Conservation (phyloP, 2,888 invertebrate genomes). For the Sympetrum striolatum region DNA sequence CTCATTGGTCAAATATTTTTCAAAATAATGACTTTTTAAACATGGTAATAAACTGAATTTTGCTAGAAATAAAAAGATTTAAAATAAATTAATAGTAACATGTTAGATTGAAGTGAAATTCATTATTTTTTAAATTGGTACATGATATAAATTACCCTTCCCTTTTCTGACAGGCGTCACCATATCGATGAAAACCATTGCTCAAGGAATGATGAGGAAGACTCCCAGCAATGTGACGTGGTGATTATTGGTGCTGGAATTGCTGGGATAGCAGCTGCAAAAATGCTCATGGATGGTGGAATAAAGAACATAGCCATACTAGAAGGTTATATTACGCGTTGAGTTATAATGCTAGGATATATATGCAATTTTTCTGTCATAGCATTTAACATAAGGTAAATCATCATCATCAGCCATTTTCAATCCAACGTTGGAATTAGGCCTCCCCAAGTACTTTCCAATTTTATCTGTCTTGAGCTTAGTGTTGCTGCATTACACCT, state of each 20-base stretch:
- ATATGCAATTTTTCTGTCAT: not conserved
- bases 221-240: conserved; percentile 55
- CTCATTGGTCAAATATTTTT: too few species aligned
- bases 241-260: conserved; percentile 69
- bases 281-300: conserved; percentile 59
- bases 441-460: too few species aligned
- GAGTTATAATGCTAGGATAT: conserved; percentile 4
- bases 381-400: not conserved
- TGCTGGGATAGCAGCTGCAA: conserved; percentile 67
- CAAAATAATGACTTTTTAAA: too few species aligned
- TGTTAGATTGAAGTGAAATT: too few species aligned
- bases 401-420: too few species aligned
- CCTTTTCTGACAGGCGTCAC: conserved; percentile 33
- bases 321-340: conserved; percentile 59
- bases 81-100: too few species aligned
- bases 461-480: too few species aligned
- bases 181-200: conserved; percentile 45
- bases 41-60: too few species aligned
- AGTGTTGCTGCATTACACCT: too few species aligned
- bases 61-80: too few species aligned
- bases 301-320: conserved; percentile 63
- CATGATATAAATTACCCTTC: conserved; percentile 51
- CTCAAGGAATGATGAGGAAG: conserved; percentile 48
- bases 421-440: too few species aligned
- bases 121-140: conserved; percentile 47